These are phyloP conservation scores for Chrysina gloriosa DNA, from an alignment of 2,888 invertebrate species.

Conservation along the genomic window DNA sequence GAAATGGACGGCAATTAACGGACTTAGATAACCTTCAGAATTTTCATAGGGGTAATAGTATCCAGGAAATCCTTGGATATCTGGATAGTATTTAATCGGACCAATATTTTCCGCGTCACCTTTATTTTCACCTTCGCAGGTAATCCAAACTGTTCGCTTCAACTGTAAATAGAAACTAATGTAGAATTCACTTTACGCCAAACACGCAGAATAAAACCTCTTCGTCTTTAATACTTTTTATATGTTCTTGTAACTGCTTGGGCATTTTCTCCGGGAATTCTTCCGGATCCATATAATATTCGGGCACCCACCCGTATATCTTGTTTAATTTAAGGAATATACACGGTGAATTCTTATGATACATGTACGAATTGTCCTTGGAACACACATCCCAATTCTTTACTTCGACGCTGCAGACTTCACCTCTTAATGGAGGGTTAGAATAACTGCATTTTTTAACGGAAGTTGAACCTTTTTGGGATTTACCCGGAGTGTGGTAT, in stretches of 20 bases:
- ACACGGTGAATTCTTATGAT: conserved; percentile 92
- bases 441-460: conserved; percentile 61
- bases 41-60: conserved; percentile 92
- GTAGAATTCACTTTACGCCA: conserved; percentile 53
- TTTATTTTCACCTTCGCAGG: conserved; percentile 94
- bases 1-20: conserved; percentile 88
- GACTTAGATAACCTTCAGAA: conserved; percentile 88
- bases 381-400: conserved; percentile 84
- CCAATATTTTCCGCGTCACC: conserved; percentile 94
- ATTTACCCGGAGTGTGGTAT: conserved; percentile 63
- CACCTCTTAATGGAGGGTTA: conserved; percentile 66
- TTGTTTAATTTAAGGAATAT: conserved; percentile 95
- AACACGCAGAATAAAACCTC: conserved; percentile 59
- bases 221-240: conserved; percentile 66
- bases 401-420: conserved; percentile 90
- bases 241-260: conserved; percentile 74
- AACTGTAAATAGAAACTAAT: conserved; percentile 9
- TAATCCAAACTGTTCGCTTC: conserved; percentile 82
- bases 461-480: conserved; percentile 62
- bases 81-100: conserved; percentile 82
- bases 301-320: conserved; percentile 91
- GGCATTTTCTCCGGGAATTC: conserved; percentile 83
- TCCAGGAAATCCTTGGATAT: conserved; percentile 83
- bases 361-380: conserved; percentile 87
- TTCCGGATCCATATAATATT: conserved; percentile 79